Conservation (phyloP, 53 echinoderm and acorn worm genomes). For the Patiria pectinifera region DNA sequence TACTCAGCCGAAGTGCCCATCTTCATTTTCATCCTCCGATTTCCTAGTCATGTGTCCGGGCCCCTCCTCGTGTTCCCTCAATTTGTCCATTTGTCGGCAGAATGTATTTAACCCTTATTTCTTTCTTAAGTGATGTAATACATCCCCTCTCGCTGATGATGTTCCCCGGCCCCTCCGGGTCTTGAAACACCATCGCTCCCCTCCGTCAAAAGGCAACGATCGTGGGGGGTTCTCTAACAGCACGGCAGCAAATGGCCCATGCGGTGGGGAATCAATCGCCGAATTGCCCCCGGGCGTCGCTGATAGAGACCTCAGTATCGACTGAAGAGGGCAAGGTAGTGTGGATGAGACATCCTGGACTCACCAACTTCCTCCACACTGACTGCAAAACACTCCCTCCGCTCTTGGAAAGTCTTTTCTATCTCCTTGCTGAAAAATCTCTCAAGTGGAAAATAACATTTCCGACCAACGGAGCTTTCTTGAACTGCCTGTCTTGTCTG, state of each 20-base stretch:
- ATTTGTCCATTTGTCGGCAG: slow-evolving; percentile 5
- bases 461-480: slow-evolving; percentile 34
- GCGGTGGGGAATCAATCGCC: slow-evolving; percentile 51
- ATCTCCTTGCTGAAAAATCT: not conserved
- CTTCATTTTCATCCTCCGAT: slow-evolving; percentile 14
- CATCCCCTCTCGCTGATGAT: not conserved
- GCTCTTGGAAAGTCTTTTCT: not conserved
- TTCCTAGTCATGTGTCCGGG: not conserved
- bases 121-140: slow-evolving; percentile 34
- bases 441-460: slow-evolving; percentile 57
- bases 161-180: not conserved
- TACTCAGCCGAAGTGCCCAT: not conserved
- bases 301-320: slow-evolving; percentile 27
- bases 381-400: slow-evolving; percentile 5
- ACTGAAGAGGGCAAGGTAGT: slow-evolving; percentile 33
- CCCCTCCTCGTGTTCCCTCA: not conserved
- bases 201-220: not conserved
- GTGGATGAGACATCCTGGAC: slow-evolving; percentile 1
- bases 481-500: slow-evolving; percentile 4
- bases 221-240: slow-evolving; percentile 12
- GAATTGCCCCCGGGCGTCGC: slow-evolving; percentile 31
- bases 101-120: slow-evolving; percentile 6
- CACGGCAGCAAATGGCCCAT: slow-evolving; percentile 55
- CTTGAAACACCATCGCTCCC: slow-evolving; percentile 11
- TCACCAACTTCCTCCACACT: slow-evolving; percentile 13